phyloP scores from a whole-genome alignment of 2,113 vertebrate species.

The Dasyprocta punctata region DNA sequence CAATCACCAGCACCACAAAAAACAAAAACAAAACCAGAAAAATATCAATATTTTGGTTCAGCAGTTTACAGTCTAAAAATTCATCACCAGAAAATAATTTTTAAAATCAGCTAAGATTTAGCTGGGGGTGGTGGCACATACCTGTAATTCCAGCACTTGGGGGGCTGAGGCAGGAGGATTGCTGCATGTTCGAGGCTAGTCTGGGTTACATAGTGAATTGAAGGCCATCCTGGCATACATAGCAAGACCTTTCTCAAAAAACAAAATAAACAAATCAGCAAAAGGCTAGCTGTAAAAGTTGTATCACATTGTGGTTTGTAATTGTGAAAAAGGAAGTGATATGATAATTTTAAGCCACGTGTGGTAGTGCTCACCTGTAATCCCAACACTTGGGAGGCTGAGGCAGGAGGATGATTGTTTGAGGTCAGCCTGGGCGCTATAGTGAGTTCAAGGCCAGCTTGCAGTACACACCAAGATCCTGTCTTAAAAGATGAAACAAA shows the following conservation, averaged over 20 bases:
- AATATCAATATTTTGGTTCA: background rate
- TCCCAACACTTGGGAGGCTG: background rate
- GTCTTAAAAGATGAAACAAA: background rate
- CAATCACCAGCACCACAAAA: background rate
- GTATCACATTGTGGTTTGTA: background rate
- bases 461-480: too few species aligned
- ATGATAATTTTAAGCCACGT: background rate
- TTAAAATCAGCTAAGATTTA: background rate
- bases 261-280: background rate
- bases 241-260: background rate
- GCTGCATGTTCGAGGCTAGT: background rate
- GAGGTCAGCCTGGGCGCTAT: too few species aligned
- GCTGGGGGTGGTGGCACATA: background rate
- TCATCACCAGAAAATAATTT: background rate
- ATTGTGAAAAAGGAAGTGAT: background rate
- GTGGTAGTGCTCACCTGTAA: background rate
- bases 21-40: background rate
- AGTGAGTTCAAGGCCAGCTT: too few species aligned
- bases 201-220: background rate
- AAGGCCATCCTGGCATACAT: background rate
- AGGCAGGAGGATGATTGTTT: background rate
- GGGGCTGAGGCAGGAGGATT: background rate
- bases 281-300: background rate
- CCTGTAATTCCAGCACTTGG: background rate
- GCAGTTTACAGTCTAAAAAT: background rate